These are phyloP conservation scores for Elaeidobius kamerunicus DNA, from an alignment of 2,888 invertebrate species.

Conservation along the genomic window DNA sequence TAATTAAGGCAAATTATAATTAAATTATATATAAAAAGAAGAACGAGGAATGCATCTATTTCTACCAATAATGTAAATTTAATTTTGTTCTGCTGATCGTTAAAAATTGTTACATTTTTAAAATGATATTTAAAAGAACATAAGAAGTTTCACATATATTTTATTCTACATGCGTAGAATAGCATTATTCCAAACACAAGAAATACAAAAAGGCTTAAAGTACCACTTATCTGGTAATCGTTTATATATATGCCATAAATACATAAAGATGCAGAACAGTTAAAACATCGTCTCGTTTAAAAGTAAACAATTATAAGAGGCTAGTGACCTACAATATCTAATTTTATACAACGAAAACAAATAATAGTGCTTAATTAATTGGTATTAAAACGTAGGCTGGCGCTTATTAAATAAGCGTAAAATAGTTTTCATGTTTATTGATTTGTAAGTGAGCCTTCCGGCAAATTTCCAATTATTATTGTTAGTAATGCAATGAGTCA, in stretches of 20 bases:
- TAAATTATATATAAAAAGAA: no score
- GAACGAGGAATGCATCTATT: no score
- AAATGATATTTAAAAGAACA: no score
- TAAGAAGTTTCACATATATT: no score
- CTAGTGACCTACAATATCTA: constrained; percentile 21
- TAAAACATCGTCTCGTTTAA: not conserved
- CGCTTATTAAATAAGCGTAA: constrained; percentile 13
- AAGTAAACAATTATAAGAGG: constrained; percentile 17
- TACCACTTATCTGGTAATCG: no score
- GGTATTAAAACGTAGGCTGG: constrained; percentile 7
- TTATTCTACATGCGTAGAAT: no score
- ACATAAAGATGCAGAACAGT: not conserved
- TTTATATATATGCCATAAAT: not conserved
- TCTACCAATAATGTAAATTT: no score
- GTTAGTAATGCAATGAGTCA: constrained; percentile 11
- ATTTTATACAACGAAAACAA: constrained; percentile 25
- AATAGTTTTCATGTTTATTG: constrained; percentile 2
- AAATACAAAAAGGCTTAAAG: no score
- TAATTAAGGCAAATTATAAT: no score
- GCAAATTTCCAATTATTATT: constrained; percentile 3
- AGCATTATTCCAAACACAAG: no score
- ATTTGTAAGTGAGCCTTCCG: constrained; percentile 11
- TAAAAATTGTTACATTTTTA: no score
- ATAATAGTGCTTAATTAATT: constrained; percentile 13
- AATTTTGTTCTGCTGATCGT: no score